Percentiles rank a stretch among this genome's conserved stretches.
Evolutionary conservation across 2,888 invertebrate species (phyloP).

Genomic region (Crossocerus cetratus): DNA sequence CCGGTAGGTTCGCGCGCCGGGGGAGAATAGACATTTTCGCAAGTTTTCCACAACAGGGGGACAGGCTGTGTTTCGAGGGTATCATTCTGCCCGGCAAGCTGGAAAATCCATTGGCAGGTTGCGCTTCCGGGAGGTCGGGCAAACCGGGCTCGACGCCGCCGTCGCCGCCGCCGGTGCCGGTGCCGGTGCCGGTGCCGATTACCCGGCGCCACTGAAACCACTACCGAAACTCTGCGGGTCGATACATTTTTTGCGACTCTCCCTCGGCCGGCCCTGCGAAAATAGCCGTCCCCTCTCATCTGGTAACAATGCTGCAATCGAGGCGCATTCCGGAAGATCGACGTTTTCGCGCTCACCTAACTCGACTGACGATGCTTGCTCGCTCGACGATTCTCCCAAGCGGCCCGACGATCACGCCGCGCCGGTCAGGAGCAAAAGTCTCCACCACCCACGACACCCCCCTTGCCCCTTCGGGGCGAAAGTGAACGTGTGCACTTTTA

Average conservation of each 20-base stretch:
- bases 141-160: no score
- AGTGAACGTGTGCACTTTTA: conserved; percentile 7
- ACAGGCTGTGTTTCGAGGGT: no score
- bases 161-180: no score
- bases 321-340: conserved; percentile 1
- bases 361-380: conserved; percentile 13
- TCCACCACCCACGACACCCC: neutral
- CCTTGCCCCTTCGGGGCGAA: conserved; percentile 4
- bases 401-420: conserved; percentile 15
- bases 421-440: conserved; percentile 28
- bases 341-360: conserved; percentile 3
- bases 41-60: no score
- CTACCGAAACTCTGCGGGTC: no score
- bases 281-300: neutral
- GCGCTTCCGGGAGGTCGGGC: no score
- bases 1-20: no score
- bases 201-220: no score
- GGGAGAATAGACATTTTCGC: no score
- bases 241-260: neutral
- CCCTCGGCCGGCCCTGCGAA: neutral
- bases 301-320: conserved; percentile 2
- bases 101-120: no score
- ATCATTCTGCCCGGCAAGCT: no score
- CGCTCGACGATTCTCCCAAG: conserved; percentile 36
- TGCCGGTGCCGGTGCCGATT: no score